A percentile compares a stretch with the other conserved stretches of the same genome.
phyloP scores from a whole-genome alignment of 30 jellyfish, hydroid and myxozoan genomes.

The Aurelia aurita region DNA sequence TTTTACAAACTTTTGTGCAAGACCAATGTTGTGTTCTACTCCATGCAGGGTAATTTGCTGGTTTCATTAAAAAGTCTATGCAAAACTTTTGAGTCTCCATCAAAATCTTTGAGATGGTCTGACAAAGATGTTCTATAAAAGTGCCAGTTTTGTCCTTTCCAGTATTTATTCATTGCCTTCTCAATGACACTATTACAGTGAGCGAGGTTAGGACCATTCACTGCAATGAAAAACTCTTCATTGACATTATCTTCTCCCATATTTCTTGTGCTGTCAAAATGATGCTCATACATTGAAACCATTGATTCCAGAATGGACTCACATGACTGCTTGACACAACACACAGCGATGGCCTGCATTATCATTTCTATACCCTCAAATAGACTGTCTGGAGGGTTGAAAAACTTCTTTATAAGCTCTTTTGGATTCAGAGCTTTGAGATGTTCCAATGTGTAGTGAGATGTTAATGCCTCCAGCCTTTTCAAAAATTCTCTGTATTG shows the following conservation, averaged over 20 bases:
- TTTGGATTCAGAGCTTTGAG: background rate
- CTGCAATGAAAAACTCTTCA: constrained; percentile 49
- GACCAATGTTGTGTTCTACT: too few relatives aligned
- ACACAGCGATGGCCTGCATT: constrained; percentile 46
- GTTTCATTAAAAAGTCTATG: too few relatives aligned
- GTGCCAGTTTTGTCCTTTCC: too few relatives aligned
- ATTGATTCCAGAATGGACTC: constrained; percentile 40
- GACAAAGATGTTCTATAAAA: too few relatives aligned
- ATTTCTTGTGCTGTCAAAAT: constrained; percentile 25
- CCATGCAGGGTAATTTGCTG: too few relatives aligned
- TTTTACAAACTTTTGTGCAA: too few relatives aligned
- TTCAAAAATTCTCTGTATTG: constrained; percentile 25
- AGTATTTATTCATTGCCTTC: too few relatives aligned
- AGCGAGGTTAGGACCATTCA: too few relatives aligned
- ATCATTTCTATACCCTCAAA: constrained; percentile 30
- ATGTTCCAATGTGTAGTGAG: constrained; percentile 1
- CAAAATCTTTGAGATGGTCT: too few relatives aligned
- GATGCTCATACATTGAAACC: constrained; percentile 41
- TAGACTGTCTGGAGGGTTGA: background rate
- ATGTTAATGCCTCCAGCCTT: constrained; percentile 25
- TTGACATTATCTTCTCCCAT: constrained; percentile 42
- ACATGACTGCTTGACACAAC: constrained; percentile 36
- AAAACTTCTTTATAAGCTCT: constrained; percentile 6
- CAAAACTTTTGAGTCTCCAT: too few relatives aligned
- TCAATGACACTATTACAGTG: too few relatives aligned